A percentile compares a stretch with the other conserved stretches of the same genome.
phyloP scores from a whole-genome alignment of 2,113 vertebrate species.

The Ceyx cyanopectus region DNA sequence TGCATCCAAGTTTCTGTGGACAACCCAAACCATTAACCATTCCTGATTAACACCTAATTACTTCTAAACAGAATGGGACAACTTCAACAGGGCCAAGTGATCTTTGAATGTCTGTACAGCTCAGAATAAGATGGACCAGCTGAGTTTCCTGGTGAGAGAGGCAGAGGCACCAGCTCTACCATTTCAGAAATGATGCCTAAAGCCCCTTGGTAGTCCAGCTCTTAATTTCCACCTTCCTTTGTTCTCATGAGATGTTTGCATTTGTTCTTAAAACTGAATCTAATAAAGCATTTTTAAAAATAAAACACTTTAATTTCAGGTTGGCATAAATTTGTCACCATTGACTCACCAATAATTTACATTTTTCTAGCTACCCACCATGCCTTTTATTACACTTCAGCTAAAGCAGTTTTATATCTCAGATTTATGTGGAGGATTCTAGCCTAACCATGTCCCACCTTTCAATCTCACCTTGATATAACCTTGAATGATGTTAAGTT shows the following conservation, averaged over 20 bases:
- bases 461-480: background rate
- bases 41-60: background rate
- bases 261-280: background rate
- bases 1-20: background rate
- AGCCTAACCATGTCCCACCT: background rate
- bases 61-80: background rate
- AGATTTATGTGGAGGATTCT: background rate
- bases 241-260: background rate
- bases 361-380: rapidly evolving
- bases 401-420: background rate
- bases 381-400: background rate
- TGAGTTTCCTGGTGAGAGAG: background rate
- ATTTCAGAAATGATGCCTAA: background rate
- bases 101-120: background rate
- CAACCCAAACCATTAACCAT: background rate
- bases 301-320: background rate
- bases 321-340: background rate
- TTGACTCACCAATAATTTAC: background rate
- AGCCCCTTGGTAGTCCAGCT: background rate
- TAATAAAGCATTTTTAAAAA: background rate
- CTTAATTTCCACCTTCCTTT: background rate
- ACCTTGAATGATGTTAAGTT: background rate
- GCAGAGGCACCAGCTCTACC: background rate
- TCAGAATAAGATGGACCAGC: background rate
- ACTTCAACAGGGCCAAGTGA: background rate